Conservation (phyloP, 1,140 invertebrate genomes). For the Drosophila jambulina region DNA sequence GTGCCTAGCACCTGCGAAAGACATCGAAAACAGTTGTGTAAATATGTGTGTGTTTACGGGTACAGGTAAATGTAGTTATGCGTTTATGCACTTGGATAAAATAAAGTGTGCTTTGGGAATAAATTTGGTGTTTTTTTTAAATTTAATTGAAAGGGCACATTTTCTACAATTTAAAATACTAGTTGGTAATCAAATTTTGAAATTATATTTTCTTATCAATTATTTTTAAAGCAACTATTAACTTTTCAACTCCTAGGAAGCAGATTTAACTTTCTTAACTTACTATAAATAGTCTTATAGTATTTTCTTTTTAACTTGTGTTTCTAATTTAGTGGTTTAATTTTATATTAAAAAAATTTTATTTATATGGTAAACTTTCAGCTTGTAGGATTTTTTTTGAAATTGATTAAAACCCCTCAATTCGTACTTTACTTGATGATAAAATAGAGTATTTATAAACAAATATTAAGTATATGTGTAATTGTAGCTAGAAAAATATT, state of each 20-base stretch:
- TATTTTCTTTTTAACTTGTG: neutral
- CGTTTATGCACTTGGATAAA: constrained; percentile 12
- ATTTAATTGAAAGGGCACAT: neutral
- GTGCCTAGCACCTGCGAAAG: constrained; percentile 89
- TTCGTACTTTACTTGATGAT: neutral
- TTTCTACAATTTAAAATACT: neutral
- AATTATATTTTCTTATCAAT: neutral
- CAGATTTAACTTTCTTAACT: neutral
- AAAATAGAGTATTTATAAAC: neutral
- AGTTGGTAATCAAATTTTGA: neutral
- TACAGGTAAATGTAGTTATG: constrained; percentile 6
- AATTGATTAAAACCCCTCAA: neutral
- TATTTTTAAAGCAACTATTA: neutral
- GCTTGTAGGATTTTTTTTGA: neutral
- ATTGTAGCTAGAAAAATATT: fast-evolving
- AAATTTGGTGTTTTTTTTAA: neutral
- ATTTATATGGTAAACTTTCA: neutral
- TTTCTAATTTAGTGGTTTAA: neutral
- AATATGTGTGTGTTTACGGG: constrained; percentile 1
- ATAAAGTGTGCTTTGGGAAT: neutral
- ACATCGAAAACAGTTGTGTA: constrained; percentile 12
- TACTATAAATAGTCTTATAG: neutral
- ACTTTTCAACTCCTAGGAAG: neutral
- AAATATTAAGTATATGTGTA: neutral
- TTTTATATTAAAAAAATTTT: neutral